Evolutionary conservation across 2,113 vertebrate genomes (phyloP), one percentile per base, ranked within the genome.

Genomic region (Scophthalmus maximus): DNA sequence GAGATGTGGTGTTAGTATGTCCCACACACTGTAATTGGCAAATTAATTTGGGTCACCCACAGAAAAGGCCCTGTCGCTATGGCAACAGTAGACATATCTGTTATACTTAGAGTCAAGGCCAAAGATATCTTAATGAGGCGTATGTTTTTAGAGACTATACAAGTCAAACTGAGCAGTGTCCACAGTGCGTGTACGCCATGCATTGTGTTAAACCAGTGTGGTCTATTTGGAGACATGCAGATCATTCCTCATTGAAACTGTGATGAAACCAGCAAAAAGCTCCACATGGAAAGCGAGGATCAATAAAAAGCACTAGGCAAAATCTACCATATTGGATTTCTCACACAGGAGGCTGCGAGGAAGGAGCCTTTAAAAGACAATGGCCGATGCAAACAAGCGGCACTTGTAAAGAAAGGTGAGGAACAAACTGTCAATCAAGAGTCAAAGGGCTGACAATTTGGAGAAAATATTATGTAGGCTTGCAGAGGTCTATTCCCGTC

Each of bases 31-130:
- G 62, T 67, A 82, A 59, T 59, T 76, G 73, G 70, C 42, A 66
- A 81, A 66, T 73, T 85, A 69, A 88, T 87, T 76, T 87, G 76
- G 78, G 80, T 87, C 70, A 85, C 25, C 71, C 58, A 59, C 42
- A 56, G n/a, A 81, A 52, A 36, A 79, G 66, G 26, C 15, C 11
- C 18, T 6, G 66, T 89, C 74, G 64, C 86, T 72, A 85, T 87
- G 71, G 76, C 73, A 88, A 88, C 79, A 56, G 49, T 22, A 70
- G 66, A 52, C 62, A 72, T 49, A 80, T 77, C 40, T 80, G 56
- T 68, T 68, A 68, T 65, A 36, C 40, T 61, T 52, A 22, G 38
- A 74, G 53, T 68, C 27, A 58, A 70, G 40, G 9, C 69, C 51
- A 71, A n/a, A 51, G 26, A 66, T 59, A 60, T 56, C 34, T 60